These are phyloP conservation scores for Anabacerthia variegaticeps DNA, from an alignment of 2,797 vertebrate species.

Conservation along the genomic window DNA sequence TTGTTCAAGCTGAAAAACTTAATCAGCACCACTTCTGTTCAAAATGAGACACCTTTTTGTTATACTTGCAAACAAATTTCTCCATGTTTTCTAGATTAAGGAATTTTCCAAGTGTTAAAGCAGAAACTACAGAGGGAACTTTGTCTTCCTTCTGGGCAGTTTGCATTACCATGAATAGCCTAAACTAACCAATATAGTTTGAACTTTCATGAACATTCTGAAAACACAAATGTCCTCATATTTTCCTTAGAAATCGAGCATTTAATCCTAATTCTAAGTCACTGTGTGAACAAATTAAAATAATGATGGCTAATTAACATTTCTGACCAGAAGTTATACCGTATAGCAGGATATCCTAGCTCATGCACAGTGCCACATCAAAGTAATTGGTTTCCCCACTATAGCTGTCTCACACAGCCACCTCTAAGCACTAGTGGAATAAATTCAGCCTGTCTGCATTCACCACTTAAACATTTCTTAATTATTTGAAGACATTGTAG, in stretches of 20 bases:
- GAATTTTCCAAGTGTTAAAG: not conserved
- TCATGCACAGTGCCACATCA: not conserved
- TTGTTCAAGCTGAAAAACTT: not conserved
- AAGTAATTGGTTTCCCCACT: not conserved
- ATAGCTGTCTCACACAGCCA: not conserved
- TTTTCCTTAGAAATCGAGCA: not conserved
- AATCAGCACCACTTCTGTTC: not conserved
- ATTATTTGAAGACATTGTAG: not conserved
- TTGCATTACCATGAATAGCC: not conserved
- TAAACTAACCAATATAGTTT: not conserved
- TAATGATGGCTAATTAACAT: not conserved
- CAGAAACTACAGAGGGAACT: not conserved
- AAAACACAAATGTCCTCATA: not conserved
- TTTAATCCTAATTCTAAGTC: not conserved
- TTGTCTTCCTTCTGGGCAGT: not conserved
- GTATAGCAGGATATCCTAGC: not conserved
- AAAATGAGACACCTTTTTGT: not conserved
- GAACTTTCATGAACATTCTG: not conserved
- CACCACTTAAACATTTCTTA: not conserved
- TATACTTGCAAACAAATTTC: not conserved
- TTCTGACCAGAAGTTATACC: not conserved
- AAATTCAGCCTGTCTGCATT: not conserved
- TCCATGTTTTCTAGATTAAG: not conserved
- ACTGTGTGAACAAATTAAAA: not conserved
- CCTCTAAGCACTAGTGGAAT: not conserved